These are phyloP conservation scores for Dicranocentrus wangi DNA, from an alignment of 2,888 invertebrate genomes.

Conservation along the genomic window DNA sequence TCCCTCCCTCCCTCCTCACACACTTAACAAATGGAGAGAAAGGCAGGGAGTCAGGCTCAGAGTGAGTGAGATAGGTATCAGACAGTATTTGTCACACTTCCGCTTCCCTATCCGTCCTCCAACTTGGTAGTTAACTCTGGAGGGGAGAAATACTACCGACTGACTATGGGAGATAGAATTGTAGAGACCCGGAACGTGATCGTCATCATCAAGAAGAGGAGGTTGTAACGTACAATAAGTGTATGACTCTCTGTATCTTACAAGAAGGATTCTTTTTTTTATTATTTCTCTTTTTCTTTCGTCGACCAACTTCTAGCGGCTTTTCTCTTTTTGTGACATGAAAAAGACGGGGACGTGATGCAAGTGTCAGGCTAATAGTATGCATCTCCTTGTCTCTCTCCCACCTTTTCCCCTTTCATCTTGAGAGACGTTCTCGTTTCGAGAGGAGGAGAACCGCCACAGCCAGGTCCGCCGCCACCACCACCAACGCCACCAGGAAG, in stretches of 20 bases:
- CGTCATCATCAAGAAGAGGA: not conserved
- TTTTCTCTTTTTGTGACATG: not conserved
- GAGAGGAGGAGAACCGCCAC: too few species aligned
- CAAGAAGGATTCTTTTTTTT: too few species aligned
- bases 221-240: too few species aligned
- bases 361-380: not conserved
- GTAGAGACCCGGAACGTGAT: not conserved
- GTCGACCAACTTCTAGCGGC: not conserved
- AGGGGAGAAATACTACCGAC: not conserved
- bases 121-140: not conserved
- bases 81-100: conserved; percentile 57
- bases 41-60: conserved; percentile 7
- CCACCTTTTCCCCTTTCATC: not conserved
- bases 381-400: not conserved
- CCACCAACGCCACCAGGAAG: too few species aligned
- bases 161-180: not conserved
- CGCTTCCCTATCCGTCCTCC: conserved; percentile 18
- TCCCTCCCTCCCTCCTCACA: too few species aligned
- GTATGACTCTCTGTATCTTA: too few species aligned
- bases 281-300: too few species aligned
- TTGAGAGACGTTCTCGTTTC: not conserved
- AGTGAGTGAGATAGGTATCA: conserved; percentile 21
- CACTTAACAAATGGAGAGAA: conserved; percentile 23
- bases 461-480: too few species aligned
- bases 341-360: conserved; percentile 1